These are phyloP conservation scores for Eucriotettix oculatus DNA, from an alignment of 2,888 invertebrate genomes.

Conservation along the genomic window DNA sequence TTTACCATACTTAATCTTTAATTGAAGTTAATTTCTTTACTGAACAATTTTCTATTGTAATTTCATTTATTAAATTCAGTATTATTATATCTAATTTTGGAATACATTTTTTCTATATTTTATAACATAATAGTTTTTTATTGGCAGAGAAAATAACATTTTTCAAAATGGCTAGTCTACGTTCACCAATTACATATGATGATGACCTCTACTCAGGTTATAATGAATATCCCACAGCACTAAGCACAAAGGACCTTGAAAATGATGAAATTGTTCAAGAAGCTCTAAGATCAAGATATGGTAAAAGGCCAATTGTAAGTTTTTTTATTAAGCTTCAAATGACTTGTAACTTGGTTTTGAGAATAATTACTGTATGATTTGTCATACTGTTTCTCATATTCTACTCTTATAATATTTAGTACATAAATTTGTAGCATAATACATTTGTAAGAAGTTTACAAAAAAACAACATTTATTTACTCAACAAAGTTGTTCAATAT, in stretches of 20 bases:
- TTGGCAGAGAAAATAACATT: too few relatives aligned
- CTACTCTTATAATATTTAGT: not conserved
- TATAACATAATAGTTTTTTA: too few relatives aligned
- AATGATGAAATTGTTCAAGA: slow-evolving; percentile 61
- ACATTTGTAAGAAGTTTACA: too few relatives aligned
- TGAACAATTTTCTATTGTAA: too few relatives aligned
- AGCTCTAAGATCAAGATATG: slow-evolving; percentile 56
- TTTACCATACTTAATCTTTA: too few relatives aligned
- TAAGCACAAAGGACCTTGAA: slow-evolving; percentile 48
- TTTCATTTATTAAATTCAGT: too few relatives aligned
- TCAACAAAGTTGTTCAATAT: too few relatives aligned
- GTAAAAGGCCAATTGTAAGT: slow-evolving; percentile 47
- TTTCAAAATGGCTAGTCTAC: not conserved
- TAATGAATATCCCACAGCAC: slow-evolving; percentile 46
- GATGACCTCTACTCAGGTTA: slow-evolving; percentile 52
- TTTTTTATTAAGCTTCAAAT: slow-evolving; percentile 20
- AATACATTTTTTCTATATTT: too few relatives aligned
- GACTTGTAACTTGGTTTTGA: not conserved
- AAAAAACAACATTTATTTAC: too few relatives aligned
- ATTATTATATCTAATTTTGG: too few relatives aligned
- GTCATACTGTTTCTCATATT: not conserved
- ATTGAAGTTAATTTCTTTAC: too few relatives aligned
- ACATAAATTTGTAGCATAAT: not conserved
- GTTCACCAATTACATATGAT: slow-evolving; percentile 24
- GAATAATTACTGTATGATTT: not conserved